A percentile compares a stretch with the other conserved stretches of the same genome.
phyloP scores from a whole-genome alignment of 2,797 vertebrate species.

The Gadopsis marmoratus region DNA sequence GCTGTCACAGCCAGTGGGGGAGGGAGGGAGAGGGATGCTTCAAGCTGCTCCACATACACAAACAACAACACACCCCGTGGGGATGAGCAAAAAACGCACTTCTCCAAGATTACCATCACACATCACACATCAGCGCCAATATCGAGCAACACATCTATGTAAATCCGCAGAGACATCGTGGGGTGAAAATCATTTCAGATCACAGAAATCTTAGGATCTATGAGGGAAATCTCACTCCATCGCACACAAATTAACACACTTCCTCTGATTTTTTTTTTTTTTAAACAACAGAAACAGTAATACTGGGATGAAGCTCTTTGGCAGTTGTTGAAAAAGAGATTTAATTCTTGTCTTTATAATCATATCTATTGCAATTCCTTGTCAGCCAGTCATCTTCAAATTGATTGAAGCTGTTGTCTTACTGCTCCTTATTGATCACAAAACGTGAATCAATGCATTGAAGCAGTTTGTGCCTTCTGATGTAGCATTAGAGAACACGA shows the following conservation, averaged over 20 bases:
- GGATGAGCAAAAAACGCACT: constrained; percentile 40
- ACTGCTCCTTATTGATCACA: constrained; percentile 24
- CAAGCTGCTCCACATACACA: constrained; percentile 67
- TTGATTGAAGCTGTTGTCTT: constrained; percentile 20
- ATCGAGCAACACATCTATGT: constrained; percentile 39
- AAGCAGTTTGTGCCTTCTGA: constrained; percentile 1
- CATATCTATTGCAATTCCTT: constrained; percentile 23
- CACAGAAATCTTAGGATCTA: constrained; percentile 55
- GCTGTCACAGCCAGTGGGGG: constrained; percentile 70
- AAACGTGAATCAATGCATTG: constrained; percentile 14
- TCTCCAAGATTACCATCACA: constrained; percentile 32
- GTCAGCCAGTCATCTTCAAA: constrained; percentile 25
- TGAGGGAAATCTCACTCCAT: constrained; percentile 41
- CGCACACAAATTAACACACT: constrained; percentile 31
- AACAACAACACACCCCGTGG: constrained; percentile 65
- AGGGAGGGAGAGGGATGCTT: constrained; percentile 18
- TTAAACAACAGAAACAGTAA: constrained; percentile 65
- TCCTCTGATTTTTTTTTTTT: constrained; percentile 33
- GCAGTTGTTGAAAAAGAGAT: constrained; percentile 67
- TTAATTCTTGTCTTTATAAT: constrained; percentile 70
- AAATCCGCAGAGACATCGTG: constrained; percentile 47
- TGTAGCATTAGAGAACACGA: constrained; percentile 14
- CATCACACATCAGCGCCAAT: constrained; percentile 26
- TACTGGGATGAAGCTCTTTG: constrained; percentile 65
- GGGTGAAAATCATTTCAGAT: constrained; percentile 63